Percentiles rank a stretch among this genome's conserved stretches.
phyloP scores from a whole-genome alignment of 2,888 invertebrate genomes.

The Trichopria drosophilae region DNA sequence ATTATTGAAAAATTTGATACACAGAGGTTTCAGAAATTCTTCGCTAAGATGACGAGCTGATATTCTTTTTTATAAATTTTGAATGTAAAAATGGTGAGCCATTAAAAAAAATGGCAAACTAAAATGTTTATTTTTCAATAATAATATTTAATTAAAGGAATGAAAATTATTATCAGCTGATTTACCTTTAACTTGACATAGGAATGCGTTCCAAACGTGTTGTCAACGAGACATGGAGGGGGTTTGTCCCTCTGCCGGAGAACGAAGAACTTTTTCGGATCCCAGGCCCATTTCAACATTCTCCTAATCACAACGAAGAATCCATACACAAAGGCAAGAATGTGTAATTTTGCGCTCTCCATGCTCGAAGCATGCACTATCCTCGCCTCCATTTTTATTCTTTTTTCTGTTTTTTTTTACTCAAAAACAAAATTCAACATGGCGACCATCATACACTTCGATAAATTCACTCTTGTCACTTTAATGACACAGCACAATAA shows the following conservation, averaged over 20 bases:
- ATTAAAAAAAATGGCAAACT: too few species aligned
- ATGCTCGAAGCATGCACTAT: conserved; percentile 61
- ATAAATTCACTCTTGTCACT: too few species aligned
- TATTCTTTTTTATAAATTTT: too few species aligned
- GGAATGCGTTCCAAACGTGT: conserved; percentile 65
- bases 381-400: conserved; percentile 27
- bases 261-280: conserved; percentile 58
- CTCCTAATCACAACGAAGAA: conserved; percentile 61
- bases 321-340: conserved; percentile 61
- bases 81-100: too few species aligned
- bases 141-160: too few species aligned
- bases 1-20: too few species aligned
- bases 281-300: conserved; percentile 61
- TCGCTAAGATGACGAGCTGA: too few species aligned
- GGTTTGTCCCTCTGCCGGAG: conserved; percentile 62
- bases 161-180: neutral
- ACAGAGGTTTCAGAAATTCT: too few species aligned
- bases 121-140: too few species aligned
- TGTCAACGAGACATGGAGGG: conserved; percentile 65
- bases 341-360: conserved; percentile 60
- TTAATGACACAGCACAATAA: too few species aligned
- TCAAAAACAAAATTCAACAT: too few species aligned
- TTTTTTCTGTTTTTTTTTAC: neutral
- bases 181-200: conserved; percentile 69
- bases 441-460: too few species aligned